phyloP scores from a whole-genome alignment of 2,888 invertebrate species.

The Carabus problematicus region DNA sequence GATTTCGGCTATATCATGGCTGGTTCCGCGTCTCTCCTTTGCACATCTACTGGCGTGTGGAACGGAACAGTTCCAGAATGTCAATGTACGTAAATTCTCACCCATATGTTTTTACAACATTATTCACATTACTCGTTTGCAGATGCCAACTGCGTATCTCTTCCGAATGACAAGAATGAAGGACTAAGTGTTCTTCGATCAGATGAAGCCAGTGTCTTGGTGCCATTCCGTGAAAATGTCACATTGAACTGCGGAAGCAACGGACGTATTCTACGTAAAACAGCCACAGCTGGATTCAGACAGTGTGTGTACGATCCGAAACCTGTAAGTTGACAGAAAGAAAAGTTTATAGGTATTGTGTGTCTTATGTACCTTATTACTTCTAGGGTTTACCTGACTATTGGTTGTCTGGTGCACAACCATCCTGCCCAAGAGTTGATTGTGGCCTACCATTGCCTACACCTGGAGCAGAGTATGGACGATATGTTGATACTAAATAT shows the following conservation, averaged over 20 bases:
- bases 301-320: slow-evolving; percentile 97
- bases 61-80: slow-evolving; percentile 93
- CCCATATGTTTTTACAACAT: slow-evolving; percentile 45
- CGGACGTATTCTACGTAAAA: slow-evolving; percentile 80
- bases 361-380: not conserved
- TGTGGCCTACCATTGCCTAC: slow-evolving; percentile 92
- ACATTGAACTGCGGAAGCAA: slow-evolving; percentile 81
- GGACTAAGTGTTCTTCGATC: slow-evolving; percentile 80
- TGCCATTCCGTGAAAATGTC: slow-evolving; percentile 90
- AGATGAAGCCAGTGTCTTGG: slow-evolving; percentile 82
- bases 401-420: slow-evolving; percentile 86
- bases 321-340: slow-evolving; percentile 62
- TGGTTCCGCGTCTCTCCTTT: slow-evolving; percentile 84
- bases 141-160: slow-evolving; percentile 90
- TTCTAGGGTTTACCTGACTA: slow-evolving; percentile 82
- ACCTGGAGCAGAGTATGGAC: slow-evolving; percentile 93
- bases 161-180: slow-evolving; percentile 88
- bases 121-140: slow-evolving; percentile 48
- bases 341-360: not conserved
- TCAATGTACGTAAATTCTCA: slow-evolving; percentile 72
- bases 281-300: slow-evolving; percentile 83
- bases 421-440: slow-evolving; percentile 86
- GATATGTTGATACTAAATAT: slow-evolving; percentile 85
- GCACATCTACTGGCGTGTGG: slow-evolving; percentile 91
- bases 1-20: slow-evolving; percentile 93